Percentiles rank a stretch among this genome's conserved stretches.
Evolutionary conservation across 2,113 vertebrate genomes (phyloP).

Genomic region (Silurus meridionalis): DNA sequence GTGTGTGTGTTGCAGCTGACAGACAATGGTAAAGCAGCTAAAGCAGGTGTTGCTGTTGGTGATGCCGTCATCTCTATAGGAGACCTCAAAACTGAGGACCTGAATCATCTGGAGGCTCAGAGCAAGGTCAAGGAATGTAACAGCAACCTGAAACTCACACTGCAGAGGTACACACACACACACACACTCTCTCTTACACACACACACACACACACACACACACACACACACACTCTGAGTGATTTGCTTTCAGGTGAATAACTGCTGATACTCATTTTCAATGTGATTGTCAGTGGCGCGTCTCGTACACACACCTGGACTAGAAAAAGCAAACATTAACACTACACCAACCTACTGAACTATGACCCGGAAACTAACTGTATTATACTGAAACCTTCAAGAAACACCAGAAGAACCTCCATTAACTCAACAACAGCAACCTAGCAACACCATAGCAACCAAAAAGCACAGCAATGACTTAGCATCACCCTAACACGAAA

Average conservation of each 20-base stretch:
- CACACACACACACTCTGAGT: neutral
- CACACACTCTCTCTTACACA: conserved; percentile 10
- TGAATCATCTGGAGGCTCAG: conserved; percentile 98
- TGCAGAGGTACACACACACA: conserved; percentile 82
- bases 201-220: conserved; percentile 1
- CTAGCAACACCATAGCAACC: too few relatives aligned
- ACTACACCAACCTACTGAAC: too few relatives aligned
- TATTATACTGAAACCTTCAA: too few relatives aligned
- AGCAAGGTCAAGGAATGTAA: conserved; percentile 95
- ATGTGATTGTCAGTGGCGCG: neutral
- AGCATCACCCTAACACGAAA: too few relatives aligned
- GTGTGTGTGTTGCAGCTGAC: conserved; percentile 77
- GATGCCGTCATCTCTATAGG: conserved; percentile 92
- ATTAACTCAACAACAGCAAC: too few relatives aligned
- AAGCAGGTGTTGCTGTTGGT: conserved; percentile 82
- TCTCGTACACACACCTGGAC: too few relatives aligned
- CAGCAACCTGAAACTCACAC: conserved; percentile 85
- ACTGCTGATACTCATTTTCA: neutral
- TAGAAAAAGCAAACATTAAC: too few relatives aligned
- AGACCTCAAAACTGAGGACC: conserved; percentile 86
- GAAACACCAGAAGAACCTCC: too few relatives aligned
- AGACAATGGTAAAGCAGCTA: conserved; percentile 87
- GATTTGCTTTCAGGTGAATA: neutral
- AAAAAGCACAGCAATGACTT: too few relatives aligned
- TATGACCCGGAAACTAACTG: too few relatives aligned